These are phyloP conservation scores for Elaeidobius kamerunicus DNA, from an alignment of 2,888 invertebrate genomes.

Conservation along the genomic window DNA sequence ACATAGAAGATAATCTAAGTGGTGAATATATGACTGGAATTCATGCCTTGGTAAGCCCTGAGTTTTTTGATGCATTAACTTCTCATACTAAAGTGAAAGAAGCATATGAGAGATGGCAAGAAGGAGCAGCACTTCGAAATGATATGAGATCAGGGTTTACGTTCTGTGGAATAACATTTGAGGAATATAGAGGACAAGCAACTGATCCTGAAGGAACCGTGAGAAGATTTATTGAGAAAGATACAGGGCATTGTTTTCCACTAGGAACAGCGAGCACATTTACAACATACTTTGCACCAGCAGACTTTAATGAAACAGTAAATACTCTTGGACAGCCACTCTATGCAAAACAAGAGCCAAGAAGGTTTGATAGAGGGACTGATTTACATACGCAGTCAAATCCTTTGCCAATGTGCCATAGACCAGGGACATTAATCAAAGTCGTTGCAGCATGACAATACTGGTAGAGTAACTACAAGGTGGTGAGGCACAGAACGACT, in stretches of 20 bases:
- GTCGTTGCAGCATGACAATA: not conserved
- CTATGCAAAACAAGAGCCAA: conserved; percentile 9
- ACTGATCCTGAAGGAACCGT: conserved; percentile 14
- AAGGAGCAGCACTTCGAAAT: conserved; percentile 5
- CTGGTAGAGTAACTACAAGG: no score
- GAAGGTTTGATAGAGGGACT: conserved; percentile 11
- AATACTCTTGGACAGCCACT: conserved; percentile 9
- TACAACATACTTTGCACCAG: conserved; percentile 16
- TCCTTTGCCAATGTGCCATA: conserved; percentile 7
- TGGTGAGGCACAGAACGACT: no score
- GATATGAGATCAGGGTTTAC: conserved; percentile 12
- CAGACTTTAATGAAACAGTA: conserved; percentile 13
- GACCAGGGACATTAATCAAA: not conserved
- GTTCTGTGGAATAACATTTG: conserved; percentile 14
- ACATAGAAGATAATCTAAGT: conserved; percentile 4
- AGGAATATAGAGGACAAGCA: conserved; percentile 14
- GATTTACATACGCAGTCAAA: conserved; percentile 10
- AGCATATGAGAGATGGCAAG: conserved; percentile 10
- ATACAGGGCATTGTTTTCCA: conserved; percentile 12
- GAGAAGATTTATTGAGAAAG: conserved; percentile 12
- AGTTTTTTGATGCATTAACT: conserved; percentile 10
- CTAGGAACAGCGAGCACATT: conserved; percentile 14
- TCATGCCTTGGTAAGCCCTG: conserved; percentile 1
- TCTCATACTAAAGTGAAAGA: not conserved
- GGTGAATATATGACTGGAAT: conserved; percentile 4